Base-by-base conservation (phyloP, 2,797 vertebrate species). In the Limosa lapponica region DNA sequence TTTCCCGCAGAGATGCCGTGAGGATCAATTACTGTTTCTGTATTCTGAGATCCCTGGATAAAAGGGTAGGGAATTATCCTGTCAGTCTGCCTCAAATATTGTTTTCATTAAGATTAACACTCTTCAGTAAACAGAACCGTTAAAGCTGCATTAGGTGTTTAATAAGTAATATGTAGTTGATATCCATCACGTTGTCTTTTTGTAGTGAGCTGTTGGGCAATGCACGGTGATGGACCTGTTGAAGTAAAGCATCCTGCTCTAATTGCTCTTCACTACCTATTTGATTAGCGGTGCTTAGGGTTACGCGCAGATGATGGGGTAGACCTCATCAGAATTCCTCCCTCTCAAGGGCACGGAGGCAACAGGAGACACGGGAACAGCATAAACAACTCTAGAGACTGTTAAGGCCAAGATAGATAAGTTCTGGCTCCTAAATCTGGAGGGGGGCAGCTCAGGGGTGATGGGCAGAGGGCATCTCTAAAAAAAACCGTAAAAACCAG, bases 71-170 rank as follows among this genome's bases (percentile, higher is more conserved):
- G 77, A 93, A 87, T 84, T 84, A 89, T 80, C 69, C 65, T 73
- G 94, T 88, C 66, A 70, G 62, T 69, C 89, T 82, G 77, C 62
- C 85, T 95, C 95, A 89, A 82, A 91, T 90, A 88, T 94, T 95
- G 95, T 95, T 96, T 96, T 97, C 89, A 84, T 96, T 94, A 91
- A 93, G 93, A 96, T 96, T 93, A 95, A 89, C 95, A 80, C 88
- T 85, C 81, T 67, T 95, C 88, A 74, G 94, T 95, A 96, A 96
- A 97, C 94, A 97, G 81, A 77, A 44, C 24, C 1, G 58, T 90
- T 97, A 83, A 95, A 96, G 92, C 89, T 4, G 30, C 87, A 83
- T 92, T 94, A 96, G 84, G 80, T 95, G 96, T 95, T 95, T 96
- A 97, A 93, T 97, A 97, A 97, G 78, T 94, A 94, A 96, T 94